These are phyloP conservation scores for Eulemur rubriventer DNA, from an alignment of 2,797 vertebrate species.

Conservation along the genomic window DNA sequence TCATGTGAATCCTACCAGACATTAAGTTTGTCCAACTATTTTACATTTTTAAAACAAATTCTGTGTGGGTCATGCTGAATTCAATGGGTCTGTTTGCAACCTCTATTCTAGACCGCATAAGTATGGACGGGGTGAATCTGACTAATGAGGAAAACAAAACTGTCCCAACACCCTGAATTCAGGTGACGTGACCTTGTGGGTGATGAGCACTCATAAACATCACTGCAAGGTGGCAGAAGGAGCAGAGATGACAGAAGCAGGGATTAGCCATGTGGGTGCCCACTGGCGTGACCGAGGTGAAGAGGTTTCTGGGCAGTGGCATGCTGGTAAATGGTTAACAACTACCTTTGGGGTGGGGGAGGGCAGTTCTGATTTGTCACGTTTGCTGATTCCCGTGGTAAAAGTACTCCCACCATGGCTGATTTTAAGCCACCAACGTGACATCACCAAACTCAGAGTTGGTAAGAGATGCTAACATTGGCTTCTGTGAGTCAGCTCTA, in stretches of 20 bases:
- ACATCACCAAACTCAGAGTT: neutral
- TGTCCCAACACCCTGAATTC: neutral
- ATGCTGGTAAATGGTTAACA: no score
- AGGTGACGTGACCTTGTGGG: neutral
- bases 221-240: neutral
- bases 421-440: neutral
- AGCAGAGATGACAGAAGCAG: neutral
- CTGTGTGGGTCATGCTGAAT: neutral
- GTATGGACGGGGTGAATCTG: neutral
- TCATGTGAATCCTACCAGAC: neutral
- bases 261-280: neutral
- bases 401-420: neutral
- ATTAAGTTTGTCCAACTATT: neutral
- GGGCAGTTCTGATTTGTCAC: neutral
- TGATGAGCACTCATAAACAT: neutral
- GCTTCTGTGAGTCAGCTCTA: neutral
- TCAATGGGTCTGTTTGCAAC: neutral
- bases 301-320: neutral
- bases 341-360: fast-evolving
- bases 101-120: neutral
- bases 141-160: neutral
- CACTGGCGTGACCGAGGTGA: neutral
- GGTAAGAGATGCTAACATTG: neutral
- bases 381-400: neutral
- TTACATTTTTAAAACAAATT: neutral